Base-by-base conservation (phyloP, 2,113 vertebrate species). In the Engraulis encrasicolus region DNA sequence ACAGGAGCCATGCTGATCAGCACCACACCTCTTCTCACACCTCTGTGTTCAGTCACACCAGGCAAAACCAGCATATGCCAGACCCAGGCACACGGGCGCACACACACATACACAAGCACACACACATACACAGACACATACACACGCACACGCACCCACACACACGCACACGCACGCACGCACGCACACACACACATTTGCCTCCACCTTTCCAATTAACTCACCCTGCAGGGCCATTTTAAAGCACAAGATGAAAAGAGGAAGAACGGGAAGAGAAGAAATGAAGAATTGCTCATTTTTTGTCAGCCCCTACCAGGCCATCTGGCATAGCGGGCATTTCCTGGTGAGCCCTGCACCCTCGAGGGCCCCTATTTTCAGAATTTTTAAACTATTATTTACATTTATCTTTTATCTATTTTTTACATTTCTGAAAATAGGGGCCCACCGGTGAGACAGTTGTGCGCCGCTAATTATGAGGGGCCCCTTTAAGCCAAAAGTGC, bases 271-370 rank as follows among this genome's bases (percentile, higher is more conserved):
- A 14, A 34, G 38, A 20, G 17, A 50, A 80, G 78, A 85, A n/a
- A 40, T 5, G 50, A 71, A 77, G 36, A 23, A 54, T 15, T 27
- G 80, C 52, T 19, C 61, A 38, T 81, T 81, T n/a, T 85, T 81
- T 48, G 50, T 79, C 78, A 82, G 50, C 71, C 36, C 78, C 81
- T n/a, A n/a, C n/a, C n/a, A n/a, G n/a, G n/a, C n/a, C n/a, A n/a
- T n/a, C n/a, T n/a, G n/a, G n/a, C n/a, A n/a, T n/a, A n/a, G n/a
- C n/a, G n/a, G n/a, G n/a, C n/a, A n/a, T n/a, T n/a, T n/a, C n/a
- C n/a, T n/a, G n/a, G n/a, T n/a, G n/a, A n/a, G n/a, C n/a, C n/a
- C n/a, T n/a, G n/a, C n/a, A n/a, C n/a, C n/a, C n/a, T n/a, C n/a
- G n/a, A n/a, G n/a, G n/a, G n/a, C n/a, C n/a, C n/a, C n/a, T n/a